Evolutionary conservation across 2,113 vertebrate species (phyloP).

Genomic region (Alectura lathami): DNA sequence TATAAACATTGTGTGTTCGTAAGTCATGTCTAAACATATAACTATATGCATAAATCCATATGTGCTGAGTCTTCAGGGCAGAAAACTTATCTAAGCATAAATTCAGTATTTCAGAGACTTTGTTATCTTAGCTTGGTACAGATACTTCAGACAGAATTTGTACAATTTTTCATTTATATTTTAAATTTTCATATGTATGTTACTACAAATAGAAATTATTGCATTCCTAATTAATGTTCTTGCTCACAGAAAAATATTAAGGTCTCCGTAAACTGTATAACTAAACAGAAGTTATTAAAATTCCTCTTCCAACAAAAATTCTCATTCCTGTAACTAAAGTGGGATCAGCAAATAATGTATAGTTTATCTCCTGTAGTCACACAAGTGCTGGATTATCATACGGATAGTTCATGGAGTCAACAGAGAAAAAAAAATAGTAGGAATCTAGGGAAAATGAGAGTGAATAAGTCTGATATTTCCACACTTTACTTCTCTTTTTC

Average conservation of each 20-base stretch:
- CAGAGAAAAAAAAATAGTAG: neutral
- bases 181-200: neutral
- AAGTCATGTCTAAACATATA: neutral
- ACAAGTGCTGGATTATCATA: neutral
- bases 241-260: neutral
- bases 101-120: neutral
- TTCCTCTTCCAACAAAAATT: neutral
- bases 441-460: neutral
- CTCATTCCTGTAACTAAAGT: neutral
- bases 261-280: neutral
- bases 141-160: neutral
- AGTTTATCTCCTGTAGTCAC: neutral
- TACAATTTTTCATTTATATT: neutral
- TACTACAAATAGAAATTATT: neutral
- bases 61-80: neutral
- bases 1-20: neutral
- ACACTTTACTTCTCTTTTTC: neutral
- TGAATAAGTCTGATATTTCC: neutral
- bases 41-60: constrained; percentile 14
- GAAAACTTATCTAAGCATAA: neutral
- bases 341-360: neutral
- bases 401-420: neutral
- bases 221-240: neutral
- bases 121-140: neutral
- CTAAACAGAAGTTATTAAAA: neutral